phyloP scores from a whole-genome alignment of 2,797 vertebrate species.

The Morus bassanus region DNA sequence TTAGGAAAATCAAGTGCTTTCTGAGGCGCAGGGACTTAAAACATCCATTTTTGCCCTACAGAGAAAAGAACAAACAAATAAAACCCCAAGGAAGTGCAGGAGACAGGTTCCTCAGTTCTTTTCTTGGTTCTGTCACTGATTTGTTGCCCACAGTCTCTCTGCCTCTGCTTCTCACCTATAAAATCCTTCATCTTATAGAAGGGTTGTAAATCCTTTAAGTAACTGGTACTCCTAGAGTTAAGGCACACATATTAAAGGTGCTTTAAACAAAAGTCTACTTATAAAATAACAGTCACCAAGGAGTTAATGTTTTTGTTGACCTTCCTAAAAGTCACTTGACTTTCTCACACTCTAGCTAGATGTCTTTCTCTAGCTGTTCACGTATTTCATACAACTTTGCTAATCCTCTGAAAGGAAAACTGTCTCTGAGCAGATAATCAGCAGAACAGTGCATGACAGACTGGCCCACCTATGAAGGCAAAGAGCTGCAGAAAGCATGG shows the following conservation, averaged over 20 bases:
- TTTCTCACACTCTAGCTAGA: background rate
- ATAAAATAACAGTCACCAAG: background rate
- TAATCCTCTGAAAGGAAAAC: background rate
- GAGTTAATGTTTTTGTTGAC: background rate
- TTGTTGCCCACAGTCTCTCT: background rate
- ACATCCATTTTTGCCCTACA: background rate
- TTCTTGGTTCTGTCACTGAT: background rate
- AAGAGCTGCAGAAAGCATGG: background rate
- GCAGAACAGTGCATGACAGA: background rate
- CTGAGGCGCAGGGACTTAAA: background rate
- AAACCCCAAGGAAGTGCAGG: background rate
- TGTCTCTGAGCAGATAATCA: background rate
- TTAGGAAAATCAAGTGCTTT: background rate
- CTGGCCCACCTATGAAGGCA: background rate
- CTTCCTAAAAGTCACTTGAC: background rate
- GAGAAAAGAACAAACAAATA: background rate
- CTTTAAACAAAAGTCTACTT: background rate
- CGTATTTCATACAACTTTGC: background rate
- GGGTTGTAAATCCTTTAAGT: background rate
- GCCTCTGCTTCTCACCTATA: background rate
- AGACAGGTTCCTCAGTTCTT: background rate
- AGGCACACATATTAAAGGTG: background rate
- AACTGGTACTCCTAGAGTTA: background rate
- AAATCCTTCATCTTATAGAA: background rate
- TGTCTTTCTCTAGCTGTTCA: background rate